phyloP scores from a whole-genome alignment of 2,888 invertebrate species.

The Andrena fulva region DNA sequence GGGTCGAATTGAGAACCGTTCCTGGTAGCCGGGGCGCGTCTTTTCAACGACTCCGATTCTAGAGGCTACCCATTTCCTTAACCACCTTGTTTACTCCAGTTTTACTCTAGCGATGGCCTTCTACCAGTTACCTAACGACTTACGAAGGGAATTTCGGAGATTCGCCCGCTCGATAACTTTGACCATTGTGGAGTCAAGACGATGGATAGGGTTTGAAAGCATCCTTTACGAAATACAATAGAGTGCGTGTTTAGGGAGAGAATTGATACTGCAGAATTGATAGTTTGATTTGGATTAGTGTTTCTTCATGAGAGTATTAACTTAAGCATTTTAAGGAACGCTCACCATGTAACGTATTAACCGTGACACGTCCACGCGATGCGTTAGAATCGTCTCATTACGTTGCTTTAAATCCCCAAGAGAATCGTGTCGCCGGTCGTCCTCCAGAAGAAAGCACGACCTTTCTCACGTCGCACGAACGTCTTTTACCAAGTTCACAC shows the following conservation, averaged over 20 bases:
- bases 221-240: too few relatives aligned
- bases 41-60: not conserved
- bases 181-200: too few relatives aligned
- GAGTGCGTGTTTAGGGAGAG: too few relatives aligned
- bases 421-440: slow-evolving; percentile 17
- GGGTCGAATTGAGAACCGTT: slow-evolving; percentile 1
- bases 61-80: not conserved
- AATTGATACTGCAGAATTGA: too few relatives aligned
- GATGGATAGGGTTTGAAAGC: too few relatives aligned
- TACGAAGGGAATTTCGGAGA: not conserved
- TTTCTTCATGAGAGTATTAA: too few relatives aligned
- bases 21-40: not conserved
- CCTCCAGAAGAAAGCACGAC: slow-evolving; percentile 43
- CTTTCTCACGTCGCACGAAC: slow-evolving; percentile 49
- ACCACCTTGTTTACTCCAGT: not conserved
- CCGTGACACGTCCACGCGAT: slow-evolving; percentile 53
- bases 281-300: too few relatives aligned
- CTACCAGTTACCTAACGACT: not conserved
- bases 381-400: slow-evolving; percentile 68
- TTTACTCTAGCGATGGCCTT: not conserved
- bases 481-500: slow-evolving; percentile 51
- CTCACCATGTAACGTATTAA: slow-evolving; percentile 69
- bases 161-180: not conserved
- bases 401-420: slow-evolving; percentile 59
- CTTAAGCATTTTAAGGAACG: not conserved